Evolutionary conservation across 2,797 vertebrate species (phyloP).

Genomic region (Rhinogobio ventralis): DNA sequence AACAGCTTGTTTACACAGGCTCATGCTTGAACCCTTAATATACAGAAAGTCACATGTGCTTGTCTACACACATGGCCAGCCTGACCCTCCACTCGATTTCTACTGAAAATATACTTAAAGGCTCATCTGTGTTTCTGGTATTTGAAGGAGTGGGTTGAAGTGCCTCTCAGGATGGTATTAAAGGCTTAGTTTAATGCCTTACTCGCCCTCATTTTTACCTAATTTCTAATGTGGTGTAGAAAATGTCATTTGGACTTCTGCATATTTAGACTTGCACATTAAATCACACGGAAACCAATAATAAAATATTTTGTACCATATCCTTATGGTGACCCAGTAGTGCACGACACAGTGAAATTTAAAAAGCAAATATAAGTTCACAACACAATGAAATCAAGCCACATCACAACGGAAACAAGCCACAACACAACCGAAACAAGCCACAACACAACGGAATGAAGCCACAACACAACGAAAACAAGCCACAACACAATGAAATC

Average conservation of each 20-base stretch:
- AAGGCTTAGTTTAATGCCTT: conserved; percentile 10
- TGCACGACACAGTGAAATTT: no score
- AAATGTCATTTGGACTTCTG: not conserved
- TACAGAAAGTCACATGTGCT: conserved; percentile 1
- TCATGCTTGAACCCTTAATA: not conserved
- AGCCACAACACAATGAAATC: no score
- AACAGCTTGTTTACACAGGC: conserved; percentile 28
- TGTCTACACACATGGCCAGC: not conserved
- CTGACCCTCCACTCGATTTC: not conserved
- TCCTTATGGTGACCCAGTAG: not conserved
- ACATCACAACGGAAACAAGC: no score
- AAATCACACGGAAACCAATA: no score
- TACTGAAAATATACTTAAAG: not conserved
- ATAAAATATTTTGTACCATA: not conserved
- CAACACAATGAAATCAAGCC: no score
- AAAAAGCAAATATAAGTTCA: no score
- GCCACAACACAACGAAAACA: no score
- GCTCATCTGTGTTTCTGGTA: not conserved
- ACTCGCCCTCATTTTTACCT: not conserved
- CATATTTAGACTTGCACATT: not conserved
- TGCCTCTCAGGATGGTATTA: not conserved
- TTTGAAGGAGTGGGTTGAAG: not conserved
- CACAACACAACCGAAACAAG: no score
- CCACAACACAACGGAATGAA: no score
- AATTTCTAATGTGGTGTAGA: not conserved